These are phyloP conservation scores for Peromyscus attwateri DNA, from an alignment of 2,797 vertebrate genomes.

Conservation along the genomic window DNA sequence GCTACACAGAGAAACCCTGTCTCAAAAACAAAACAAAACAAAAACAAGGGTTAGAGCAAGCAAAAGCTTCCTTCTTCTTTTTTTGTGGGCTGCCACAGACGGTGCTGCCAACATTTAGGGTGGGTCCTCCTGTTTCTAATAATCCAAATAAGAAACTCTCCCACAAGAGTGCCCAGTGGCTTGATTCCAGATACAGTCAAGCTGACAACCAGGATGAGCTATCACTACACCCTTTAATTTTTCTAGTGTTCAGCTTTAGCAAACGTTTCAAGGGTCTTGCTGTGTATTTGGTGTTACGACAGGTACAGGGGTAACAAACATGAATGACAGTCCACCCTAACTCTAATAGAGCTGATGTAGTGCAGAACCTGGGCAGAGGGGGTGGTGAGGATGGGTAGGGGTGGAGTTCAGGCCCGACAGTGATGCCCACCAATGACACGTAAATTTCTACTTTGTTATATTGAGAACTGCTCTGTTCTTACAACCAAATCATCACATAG, in stretches of 20 bases:
- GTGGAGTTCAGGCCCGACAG: background rate
- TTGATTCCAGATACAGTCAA: background rate
- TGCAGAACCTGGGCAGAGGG: background rate
- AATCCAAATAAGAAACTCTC: background rate
- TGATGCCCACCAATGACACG: rapidly evolving
- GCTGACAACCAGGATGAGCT: background rate
- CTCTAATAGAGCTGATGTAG: background rate
- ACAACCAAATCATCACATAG: background rate
- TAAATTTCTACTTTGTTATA: background rate
- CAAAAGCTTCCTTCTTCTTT: background rate
- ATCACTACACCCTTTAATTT: background rate
- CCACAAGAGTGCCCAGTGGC: background rate
- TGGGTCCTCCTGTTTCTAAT: background rate
- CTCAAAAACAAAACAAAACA: no score
- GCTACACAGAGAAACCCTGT: no score
- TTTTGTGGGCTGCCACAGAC: background rate
- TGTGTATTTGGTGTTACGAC: background rate
- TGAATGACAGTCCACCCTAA: background rate
- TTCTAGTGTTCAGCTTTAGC: background rate
- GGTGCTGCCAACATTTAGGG: background rate
- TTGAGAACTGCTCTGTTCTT: background rate
- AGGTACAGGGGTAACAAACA: background rate
- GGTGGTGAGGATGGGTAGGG: background rate
- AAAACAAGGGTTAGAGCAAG: background rate
- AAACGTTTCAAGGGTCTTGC: background rate